phyloP scores from a whole-genome alignment of 1,140 invertebrate species.

The Leptinotarsa undecemlineata region DNA sequence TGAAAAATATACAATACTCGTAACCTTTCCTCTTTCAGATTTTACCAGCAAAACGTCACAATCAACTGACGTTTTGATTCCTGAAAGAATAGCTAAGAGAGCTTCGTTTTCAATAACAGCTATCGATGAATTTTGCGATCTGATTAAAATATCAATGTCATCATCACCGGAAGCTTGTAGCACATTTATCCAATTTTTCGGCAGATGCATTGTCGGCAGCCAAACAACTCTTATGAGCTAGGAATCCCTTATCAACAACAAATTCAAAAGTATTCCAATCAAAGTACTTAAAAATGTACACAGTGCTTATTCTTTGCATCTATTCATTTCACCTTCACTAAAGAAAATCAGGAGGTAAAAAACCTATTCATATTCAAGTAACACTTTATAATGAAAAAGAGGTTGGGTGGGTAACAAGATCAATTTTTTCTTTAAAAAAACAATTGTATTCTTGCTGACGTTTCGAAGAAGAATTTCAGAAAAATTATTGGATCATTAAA shows the following conservation, averaged over 20 bases:
- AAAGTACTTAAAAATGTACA: not conserved
- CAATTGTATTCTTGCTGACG: too few relatives aligned
- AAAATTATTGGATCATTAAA: too few relatives aligned
- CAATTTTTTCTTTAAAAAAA: too few relatives aligned
- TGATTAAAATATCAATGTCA: not conserved
- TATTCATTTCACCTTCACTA: not conserved
- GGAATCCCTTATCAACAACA: not conserved
- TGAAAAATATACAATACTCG: constrained; percentile 19
- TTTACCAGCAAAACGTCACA: constrained; percentile 17
- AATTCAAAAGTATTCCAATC: not conserved
- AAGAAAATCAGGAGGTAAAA: not conserved
- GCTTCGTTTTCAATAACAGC: not conserved
- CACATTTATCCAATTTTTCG: not conserved
- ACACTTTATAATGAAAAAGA: too few relatives aligned
- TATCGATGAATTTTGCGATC: not conserved
- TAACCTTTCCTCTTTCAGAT: constrained; percentile 18
- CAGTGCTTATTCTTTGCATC: not conserved
- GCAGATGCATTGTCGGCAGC: not conserved
- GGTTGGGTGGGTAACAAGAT: too few relatives aligned
- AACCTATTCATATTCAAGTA: not conserved
- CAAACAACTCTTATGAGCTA: not conserved
- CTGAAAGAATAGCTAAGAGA: not conserved
- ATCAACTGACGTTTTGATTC: not conserved
- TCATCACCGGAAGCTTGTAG: not conserved
- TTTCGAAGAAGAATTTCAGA: too few relatives aligned